Base-by-base conservation (phyloP, 2,113 vertebrate genomes). In the Odontophorus gujanensis region DNA sequence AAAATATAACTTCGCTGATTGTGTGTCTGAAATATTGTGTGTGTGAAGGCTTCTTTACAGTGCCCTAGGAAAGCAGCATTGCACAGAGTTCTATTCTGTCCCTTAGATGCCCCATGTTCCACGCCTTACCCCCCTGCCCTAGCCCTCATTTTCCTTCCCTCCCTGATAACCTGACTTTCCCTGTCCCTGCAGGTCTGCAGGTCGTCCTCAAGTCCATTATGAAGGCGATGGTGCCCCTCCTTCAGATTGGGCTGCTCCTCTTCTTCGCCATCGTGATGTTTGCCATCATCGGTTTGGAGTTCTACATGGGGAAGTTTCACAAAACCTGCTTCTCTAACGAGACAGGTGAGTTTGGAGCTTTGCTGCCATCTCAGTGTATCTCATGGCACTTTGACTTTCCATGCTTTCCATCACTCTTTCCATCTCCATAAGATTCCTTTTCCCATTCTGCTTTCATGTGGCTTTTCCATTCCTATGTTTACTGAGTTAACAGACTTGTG, bases 241-340 rank as follows among this genome's bases (percentile, higher is more conserved):
- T 99, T 38, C 99, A 99, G 97, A 99, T 99, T 0, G 99, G 99
- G 84, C 94, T 99, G 95, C 98, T 99, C 28, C 98, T 99, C 36
- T 99, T 99, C 98, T 99, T 99, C 0, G 99, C 99, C 83, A 99
- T 99, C 25, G 99, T 99, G 96, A 99, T 99, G 99, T 99, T 99
- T 18, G 99, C 99, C 94, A 99, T 99, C 96, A 99, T 99, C 0
- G 99, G 99, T 32, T 97, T 99, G 63, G 99, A 99, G 96, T 99
- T 99, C 95, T 99, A 99, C 97, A 99, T 99, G 98, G 99, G 99
- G 66, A 99, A 99, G 69, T 99, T 99, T 94, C 99, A 99, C 48
- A 98, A 97, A 77, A 98, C 99, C 89, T 99, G 99, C 93, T 99
- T 99, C 98, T 97, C 97, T 73, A 97, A 95, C 0, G 98, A 98